Evolutionary conservation across 2,113 vertebrate genomes (phyloP), one percentile per base, ranked within the genome.

Genomic region (Gambusia holbrooki): DNA sequence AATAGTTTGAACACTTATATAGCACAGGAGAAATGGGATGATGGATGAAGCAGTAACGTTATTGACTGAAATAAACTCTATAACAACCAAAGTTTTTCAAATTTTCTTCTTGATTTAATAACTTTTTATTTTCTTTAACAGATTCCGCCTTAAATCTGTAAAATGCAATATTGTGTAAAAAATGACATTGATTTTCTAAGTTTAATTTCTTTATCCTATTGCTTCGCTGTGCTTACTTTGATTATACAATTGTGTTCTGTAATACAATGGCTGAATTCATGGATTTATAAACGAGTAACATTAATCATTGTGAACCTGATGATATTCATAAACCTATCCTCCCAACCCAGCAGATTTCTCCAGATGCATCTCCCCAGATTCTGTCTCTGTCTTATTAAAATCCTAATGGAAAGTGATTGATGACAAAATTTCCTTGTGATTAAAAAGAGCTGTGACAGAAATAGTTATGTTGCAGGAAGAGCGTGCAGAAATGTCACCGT

Each of bases 351-450:
- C 74, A 76, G 69, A 87, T 84, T 84, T 17, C 48, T 76, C 68
- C 74, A 80, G 37, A 84, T 81, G 84, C 81, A 86, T 86, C 81
- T 78, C 74, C 45, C 77, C 69, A 51, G 29, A 84, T 84, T 88
- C 74, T 86, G 85, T 72, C 77, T 79, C 65, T 88, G 76, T 86
- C 84, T 88, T 82, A 90, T 93, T 90, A 90, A 78, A 87, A 62
- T 22, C 64, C 66, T 91, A 90, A 94, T 94, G 62, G 81, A 84
- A 87, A 81, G 80, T 94, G 92, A 94, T 91, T 88, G 87, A 92
- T 92, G 84, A 86, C 82, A 80, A 89, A 88, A 88, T 77, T 58
- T 81, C 3, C 22, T 63, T 15, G 61, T 86, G 87, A 91, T 88
- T 89, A 88, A 92, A 92, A 80, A 79, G 71, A 84, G 83, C 79